A percentile compares a stretch with the other conserved stretches of the same genome.
phyloP scores from a whole-genome alignment of 2,113 vertebrate genomes.

The Bubalus kerabau region DNA sequence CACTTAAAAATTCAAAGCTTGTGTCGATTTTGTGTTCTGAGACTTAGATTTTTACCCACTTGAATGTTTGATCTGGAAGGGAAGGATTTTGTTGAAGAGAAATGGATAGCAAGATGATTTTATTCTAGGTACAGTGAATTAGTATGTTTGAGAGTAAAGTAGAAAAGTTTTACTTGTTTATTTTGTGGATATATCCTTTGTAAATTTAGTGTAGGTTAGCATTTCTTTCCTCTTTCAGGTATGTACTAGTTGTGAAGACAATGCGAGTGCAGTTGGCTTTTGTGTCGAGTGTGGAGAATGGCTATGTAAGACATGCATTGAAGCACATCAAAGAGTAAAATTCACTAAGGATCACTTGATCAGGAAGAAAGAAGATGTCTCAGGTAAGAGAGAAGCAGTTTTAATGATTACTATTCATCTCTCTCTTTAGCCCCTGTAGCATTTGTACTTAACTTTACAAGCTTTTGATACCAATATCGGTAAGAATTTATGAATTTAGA shows the following conservation, averaged over 20 bases:
- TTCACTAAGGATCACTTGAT: conserved; percentile 99
- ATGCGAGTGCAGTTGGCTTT: conserved; percentile 95
- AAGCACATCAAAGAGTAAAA: conserved; percentile 98
- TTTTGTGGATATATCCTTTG: not conserved
- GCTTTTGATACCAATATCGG: conserved; percentile 12
- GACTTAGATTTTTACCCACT: conserved; percentile 8
- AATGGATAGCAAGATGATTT: conserved; percentile 23
- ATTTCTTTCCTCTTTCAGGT: conserved; percentile 81
- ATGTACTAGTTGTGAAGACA: conserved; percentile 98
- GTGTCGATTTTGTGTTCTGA: not conserved
- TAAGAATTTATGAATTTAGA: conserved; percentile 42
- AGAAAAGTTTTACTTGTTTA: not conserved
- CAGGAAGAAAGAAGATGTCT: conserved; percentile 95
- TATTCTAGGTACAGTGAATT: not conserved
- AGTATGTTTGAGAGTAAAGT: conserved; percentile 33
- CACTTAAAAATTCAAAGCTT: conserved; percentile 14
- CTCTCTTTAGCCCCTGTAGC: not conserved
- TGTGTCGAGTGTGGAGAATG: conserved; percentile 98
- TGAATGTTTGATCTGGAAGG: conserved; percentile 1
- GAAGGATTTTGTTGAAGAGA: conserved; percentile 26
- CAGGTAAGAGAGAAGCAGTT: conserved; percentile 81
- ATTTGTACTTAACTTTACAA: conserved; percentile 24
- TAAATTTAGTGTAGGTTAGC: conserved; percentile 40
- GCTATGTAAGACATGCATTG: conserved; percentile 98
- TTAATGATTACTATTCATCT: not conserved